These are phyloP conservation scores for Siniperca scherzeri DNA, from an alignment of 2,797 vertebrate species.

Conservation along the genomic window DNA sequence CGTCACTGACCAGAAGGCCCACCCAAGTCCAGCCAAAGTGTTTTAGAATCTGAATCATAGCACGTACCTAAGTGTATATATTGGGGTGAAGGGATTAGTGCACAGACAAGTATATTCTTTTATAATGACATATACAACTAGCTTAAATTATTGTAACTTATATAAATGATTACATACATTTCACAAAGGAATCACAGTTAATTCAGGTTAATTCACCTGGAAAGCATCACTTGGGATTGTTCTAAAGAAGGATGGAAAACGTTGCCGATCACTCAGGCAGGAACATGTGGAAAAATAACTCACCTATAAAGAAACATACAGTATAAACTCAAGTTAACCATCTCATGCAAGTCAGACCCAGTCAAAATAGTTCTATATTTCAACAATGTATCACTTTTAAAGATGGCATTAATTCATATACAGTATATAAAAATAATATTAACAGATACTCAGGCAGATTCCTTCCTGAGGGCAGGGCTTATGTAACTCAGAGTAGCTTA, in stretches of 20 bases:
- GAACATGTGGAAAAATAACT: slow-evolving; percentile 78
- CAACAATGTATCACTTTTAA: background rate
- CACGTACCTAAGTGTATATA: slow-evolving; percentile 49
- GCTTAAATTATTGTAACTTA: background rate
- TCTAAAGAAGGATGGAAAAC: slow-evolving; percentile 67
- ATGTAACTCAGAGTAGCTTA: too few species aligned
- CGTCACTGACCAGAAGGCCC: slow-evolving; percentile 78
- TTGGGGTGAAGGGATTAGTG: background rate
- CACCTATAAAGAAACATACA: slow-evolving; percentile 64
- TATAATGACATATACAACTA: background rate
- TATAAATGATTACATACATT: background rate
- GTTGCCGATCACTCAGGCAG: slow-evolving; percentile 54
- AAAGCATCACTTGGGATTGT: slow-evolving; percentile 80
- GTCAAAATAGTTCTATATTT: background rate
- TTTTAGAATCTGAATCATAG: slow-evolving; percentile 79
- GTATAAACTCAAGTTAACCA: too few species aligned
- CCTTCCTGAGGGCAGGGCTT: too few species aligned
- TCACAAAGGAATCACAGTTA: background rate
- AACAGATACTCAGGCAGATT: too few species aligned
- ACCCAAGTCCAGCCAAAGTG: slow-evolving; percentile 81
- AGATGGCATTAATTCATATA: too few species aligned
- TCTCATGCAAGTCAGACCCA: background rate
- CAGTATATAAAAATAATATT: too few species aligned
- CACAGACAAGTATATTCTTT: background rate
- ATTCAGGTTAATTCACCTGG: slow-evolving; percentile 57